phyloP scores from a whole-genome alignment of 1,140 invertebrate genomes.

The Chrysomallon squamiferum region DNA sequence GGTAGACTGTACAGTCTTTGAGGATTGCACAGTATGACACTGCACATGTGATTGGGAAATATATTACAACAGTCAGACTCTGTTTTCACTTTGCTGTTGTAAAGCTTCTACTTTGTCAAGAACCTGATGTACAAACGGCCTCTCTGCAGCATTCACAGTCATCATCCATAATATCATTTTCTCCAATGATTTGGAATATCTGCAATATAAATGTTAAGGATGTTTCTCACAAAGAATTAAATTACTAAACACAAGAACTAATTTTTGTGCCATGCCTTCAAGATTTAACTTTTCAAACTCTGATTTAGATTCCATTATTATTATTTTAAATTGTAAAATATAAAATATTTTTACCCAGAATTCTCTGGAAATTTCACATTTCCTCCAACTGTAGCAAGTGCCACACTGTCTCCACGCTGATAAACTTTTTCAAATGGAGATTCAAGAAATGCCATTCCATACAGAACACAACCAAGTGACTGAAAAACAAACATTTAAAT shows the following conservation, averaged over 20 bases:
- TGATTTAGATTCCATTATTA: too few species aligned
- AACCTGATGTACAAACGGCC: constrained; percentile 69
- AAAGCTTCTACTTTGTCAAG: constrained; percentile 47
- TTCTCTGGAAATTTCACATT: constrained; percentile 77
- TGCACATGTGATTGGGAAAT: too few species aligned
- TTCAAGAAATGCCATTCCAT: constrained; percentile 84
- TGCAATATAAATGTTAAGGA: constrained; percentile 27
- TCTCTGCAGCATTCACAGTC: constrained; percentile 77
- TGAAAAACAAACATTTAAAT: constrained; percentile 64
- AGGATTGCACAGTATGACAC: too few species aligned
- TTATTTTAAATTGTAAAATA: too few species aligned
- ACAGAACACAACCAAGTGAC: constrained; percentile 86
- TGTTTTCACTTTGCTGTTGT: constrained; percentile 22
- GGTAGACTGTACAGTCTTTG: too few species aligned
- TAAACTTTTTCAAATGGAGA: constrained; percentile 87
- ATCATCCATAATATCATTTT: constrained; percentile 76
- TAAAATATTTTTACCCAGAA: constrained; percentile 25
- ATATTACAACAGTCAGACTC: constrained; percentile 20
- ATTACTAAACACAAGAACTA: too few species aligned
- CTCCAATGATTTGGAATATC: constrained; percentile 71
- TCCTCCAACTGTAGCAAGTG: constrained; percentile 82
- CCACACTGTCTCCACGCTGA: constrained; percentile 86
- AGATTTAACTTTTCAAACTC: too few species aligned
- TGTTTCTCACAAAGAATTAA: too few species aligned
- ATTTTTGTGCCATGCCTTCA: too few species aligned